phyloP scores from a whole-genome alignment of 2,113 vertebrate species.

The Motacilla alba region DNA sequence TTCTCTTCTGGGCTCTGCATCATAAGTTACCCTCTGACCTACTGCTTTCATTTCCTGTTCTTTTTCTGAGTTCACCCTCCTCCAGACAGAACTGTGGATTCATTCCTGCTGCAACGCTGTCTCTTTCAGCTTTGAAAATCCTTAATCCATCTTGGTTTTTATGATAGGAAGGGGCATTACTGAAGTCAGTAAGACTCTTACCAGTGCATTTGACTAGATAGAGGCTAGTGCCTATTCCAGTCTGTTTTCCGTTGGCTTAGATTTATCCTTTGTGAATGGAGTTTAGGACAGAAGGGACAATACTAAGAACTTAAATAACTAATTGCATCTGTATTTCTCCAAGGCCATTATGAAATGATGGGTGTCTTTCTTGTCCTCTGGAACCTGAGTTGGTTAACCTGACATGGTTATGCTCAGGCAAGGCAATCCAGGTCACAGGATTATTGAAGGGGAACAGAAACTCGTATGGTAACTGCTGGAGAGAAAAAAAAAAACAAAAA shows the following conservation, averaged over 20 bases:
- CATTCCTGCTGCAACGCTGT: background rate
- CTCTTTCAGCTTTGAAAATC: background rate
- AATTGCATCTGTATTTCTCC: background rate
- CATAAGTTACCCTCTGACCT: background rate
- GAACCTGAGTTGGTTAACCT: background rate
- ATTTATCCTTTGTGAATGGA: background rate
- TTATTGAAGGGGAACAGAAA: background rate
- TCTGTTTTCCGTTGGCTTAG: background rate
- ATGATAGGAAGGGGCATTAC: background rate
- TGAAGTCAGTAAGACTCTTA: background rate
- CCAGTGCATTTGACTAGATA: background rate
- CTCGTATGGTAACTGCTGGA: background rate
- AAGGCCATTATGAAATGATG: background rate
- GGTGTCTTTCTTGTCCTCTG: background rate
- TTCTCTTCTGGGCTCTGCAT: background rate
- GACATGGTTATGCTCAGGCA: background rate
- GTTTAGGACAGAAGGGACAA: background rate
- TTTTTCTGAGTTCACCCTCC: background rate
- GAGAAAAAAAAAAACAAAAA: background rate
- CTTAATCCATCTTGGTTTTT: background rate
- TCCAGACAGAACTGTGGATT: background rate
- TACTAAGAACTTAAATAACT: background rate
- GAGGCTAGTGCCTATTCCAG: background rate
- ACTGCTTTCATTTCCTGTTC: background rate
- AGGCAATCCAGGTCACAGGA: background rate